phyloP scores from a whole-genome alignment of 1,140 invertebrate species.

The Drosophila arizonae region DNA sequence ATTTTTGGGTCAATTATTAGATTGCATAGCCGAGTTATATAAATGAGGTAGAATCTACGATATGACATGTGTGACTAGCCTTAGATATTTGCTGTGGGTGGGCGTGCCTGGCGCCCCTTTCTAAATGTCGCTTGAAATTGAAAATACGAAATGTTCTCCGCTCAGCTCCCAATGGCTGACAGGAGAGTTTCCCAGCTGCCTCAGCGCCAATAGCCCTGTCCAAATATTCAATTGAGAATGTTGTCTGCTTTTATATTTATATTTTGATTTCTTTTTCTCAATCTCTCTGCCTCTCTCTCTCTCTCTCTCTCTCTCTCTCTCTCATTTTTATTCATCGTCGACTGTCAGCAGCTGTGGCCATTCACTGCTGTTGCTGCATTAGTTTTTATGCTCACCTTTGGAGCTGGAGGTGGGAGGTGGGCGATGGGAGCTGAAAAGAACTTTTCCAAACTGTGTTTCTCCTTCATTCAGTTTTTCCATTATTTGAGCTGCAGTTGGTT shows the following conservation, averaged over 20 bases:
- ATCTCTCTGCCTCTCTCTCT: neutral
- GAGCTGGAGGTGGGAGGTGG: neutral
- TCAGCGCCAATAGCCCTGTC: neutral
- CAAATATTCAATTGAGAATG: conserved; percentile 39
- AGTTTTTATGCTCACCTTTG: conserved; percentile 64
- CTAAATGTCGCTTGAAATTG: neutral
- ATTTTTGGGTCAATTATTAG: no score
- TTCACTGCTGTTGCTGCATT: conserved; percentile 47
- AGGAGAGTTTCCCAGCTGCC: neutral
- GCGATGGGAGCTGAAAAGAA: conserved; percentile 25
- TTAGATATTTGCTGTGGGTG: no score
- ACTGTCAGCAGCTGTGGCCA: conserved; percentile 55
- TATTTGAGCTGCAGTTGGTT: conserved; percentile 10
- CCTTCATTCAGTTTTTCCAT: neutral
- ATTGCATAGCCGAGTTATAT: no score
- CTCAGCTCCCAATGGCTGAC: conserved; percentile 3
- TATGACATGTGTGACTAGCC: neutral
- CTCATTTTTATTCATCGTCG: conserved; percentile 7
- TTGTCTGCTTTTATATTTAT: conserved; percentile 6
- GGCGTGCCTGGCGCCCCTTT: neutral
- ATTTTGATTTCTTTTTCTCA: neutral
- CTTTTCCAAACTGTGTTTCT: conserved; percentile 13
- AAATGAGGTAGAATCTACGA: no score
- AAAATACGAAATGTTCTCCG: neutral
- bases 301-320: no score